Percentiles rank a stretch among this genome's conserved stretches.
phyloP scores from a whole-genome alignment of 2,113 vertebrate genomes.

The Nibea albiflora region DNA sequence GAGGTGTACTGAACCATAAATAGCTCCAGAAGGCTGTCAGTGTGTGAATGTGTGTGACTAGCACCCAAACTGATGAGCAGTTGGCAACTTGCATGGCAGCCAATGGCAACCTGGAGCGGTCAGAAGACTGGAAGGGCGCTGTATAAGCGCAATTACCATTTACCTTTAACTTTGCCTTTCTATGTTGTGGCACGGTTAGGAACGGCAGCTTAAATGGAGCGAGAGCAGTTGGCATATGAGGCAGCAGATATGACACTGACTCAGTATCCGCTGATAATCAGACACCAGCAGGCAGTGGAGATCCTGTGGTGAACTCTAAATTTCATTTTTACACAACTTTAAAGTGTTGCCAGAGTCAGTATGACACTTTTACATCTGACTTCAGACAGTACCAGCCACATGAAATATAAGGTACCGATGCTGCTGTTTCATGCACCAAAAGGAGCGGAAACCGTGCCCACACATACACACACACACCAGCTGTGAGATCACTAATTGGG shows the following conservation, averaged over 20 bases:
- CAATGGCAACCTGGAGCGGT: too few relatives aligned
- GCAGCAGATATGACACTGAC: not conserved
- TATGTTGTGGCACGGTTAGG: not conserved
- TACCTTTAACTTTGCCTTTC: not conserved
- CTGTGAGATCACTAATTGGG: not conserved
- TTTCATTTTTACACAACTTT: not conserved
- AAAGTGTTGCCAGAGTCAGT: slow-evolving; percentile 9
- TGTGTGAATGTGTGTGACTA: too few relatives aligned
- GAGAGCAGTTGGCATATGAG: not conserved
- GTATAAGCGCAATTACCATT: too few relatives aligned
- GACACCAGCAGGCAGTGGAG: not conserved
- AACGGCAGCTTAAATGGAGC: not conserved
- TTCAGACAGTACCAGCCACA: not conserved
- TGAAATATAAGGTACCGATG: not conserved
- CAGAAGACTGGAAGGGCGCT: too few relatives aligned
- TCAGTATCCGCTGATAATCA: not conserved
- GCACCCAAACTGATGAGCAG: too few relatives aligned
- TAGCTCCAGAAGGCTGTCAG: too few relatives aligned
- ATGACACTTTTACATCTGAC: not conserved
- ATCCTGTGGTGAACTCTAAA: not conserved
- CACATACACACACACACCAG: not conserved
- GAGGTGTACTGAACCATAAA: too few relatives aligned
- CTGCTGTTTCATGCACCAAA: not conserved
- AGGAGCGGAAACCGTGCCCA: not conserved
- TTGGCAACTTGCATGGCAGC: too few relatives aligned